Evolutionary conservation across 2,113 vertebrate genomes (phyloP), one percentile per base, ranked within the genome.

Genomic region (Notothenia coriiceps): DNA sequence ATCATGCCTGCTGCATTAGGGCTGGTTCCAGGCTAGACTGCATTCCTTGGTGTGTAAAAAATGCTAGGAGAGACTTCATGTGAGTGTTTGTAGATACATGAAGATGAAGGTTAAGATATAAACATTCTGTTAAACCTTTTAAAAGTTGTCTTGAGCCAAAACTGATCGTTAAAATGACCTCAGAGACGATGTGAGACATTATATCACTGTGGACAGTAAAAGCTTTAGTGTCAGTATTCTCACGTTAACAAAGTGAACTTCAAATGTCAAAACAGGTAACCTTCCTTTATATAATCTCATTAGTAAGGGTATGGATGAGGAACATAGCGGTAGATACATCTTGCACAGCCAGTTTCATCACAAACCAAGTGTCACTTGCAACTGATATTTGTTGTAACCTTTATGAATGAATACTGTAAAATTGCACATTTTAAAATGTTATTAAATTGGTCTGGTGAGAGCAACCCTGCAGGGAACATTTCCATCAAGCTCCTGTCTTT

Each of bases 1-100:
- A 93, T 93, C 93, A 95, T 79, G 89, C 89, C 18, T 67, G 35
- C 13, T 82, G 69, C 69, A 89, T 93, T 94, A 90, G 71, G 2
- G 2, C 68, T 66, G 80, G 50, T 50, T 81, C 55, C 70, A 35
- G 56, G 40, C 47, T 14, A 33, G 25, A 57, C 69, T 79, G 59
- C 71, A 82, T 85, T 85, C 70, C 49, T 71, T 52, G 64, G n/a
- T 62, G 12, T 72, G 55, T 75, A 49, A 62, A 49, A 49, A 51
- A 82, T 43, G 40, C 9, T 55, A 63, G 51, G 18, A 52, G 6
- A 61, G 25, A 2, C 63, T 50, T 35, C 3, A n/a, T 18, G 10
- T 47, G 43, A 44, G 4, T 59, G 9, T 79, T 5, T 49, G 46
- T 20, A 13, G 7, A 44, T 6, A 52, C 2, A 46, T 11, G 10